Conservation (phyloP, 1,140 invertebrate genomes). For the Drosophila asahinai region DNA sequence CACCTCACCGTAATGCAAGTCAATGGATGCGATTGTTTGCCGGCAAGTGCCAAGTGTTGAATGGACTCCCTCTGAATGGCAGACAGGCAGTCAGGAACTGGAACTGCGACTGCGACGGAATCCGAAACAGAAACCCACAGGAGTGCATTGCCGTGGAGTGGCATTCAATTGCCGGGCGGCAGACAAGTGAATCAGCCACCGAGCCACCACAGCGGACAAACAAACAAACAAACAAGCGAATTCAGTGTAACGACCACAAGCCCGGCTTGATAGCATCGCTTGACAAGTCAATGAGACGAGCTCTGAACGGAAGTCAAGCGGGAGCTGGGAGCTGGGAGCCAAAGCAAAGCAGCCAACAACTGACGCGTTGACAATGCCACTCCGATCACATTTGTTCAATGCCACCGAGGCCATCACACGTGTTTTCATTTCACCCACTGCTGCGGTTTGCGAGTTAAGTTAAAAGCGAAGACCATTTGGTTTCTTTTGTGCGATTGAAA, state of each 20-base stretch:
- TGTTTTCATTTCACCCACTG: slow-evolving; percentile 20
- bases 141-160: slow-evolving; percentile 35
- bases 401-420: slow-evolving; percentile 15
- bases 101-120: background rate
- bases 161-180: slow-evolving; percentile 46
- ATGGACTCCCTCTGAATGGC: slow-evolving; percentile 39
- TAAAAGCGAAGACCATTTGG: background rate
- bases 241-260: slow-evolving; percentile 54
- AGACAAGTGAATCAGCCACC: slow-evolving; percentile 52
- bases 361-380: slow-evolving; percentile 24
- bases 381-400: slow-evolving; percentile 41
- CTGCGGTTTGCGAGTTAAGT: background rate
- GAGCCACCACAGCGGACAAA: slow-evolving; percentile 11
- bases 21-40: slow-evolving; percentile 68
- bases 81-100: slow-evolving; percentile 15
- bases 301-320: slow-evolving; percentile 32
- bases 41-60: slow-evolving; percentile 57
- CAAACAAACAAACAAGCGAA: slow-evolving; percentile 42
- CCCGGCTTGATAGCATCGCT: slow-evolving; percentile 50
- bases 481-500: background rate
- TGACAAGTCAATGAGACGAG: slow-evolving; percentile 58
- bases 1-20: slow-evolving; percentile 49
- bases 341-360: slow-evolving; percentile 16
- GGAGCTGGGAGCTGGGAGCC: too few species aligned
- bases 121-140: slow-evolving; percentile 7